Base-by-base conservation (phyloP, 2,888 invertebrate genomes). In the Sarcophaga caerulescens region DNA sequence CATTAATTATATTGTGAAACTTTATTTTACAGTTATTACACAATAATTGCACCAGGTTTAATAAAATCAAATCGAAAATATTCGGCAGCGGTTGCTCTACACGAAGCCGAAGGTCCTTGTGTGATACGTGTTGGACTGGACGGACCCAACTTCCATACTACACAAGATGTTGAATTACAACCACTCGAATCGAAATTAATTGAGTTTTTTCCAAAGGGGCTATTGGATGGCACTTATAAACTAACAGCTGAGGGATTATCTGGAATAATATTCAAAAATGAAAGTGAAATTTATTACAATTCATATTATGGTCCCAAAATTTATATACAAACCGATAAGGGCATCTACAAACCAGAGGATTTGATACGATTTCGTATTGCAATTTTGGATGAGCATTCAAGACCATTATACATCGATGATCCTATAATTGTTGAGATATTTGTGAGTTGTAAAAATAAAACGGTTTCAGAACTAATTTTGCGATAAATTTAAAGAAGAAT, bases 281-380 rank as follows among this genome's bases (percentile, higher is more conserved):
- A 96, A 17, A 96, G 96, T 2, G 94, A 95, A 11, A 92, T 63
- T 14, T 23, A 98, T 71, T 94, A 95, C 70, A 97, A 96, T 35
- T 6, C 6, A 35, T 35, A 96, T 87, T 96, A 98, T 90, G 89
- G 89, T 70, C 87, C 89, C 6, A 97, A 97, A 14, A 95, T 97
- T n/a, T 97, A 98, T 90, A 95, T 98, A 96, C 47, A 47, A 47
- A 47, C 47, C 14, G 47, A 47, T 47, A 47, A 47, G 14, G 47
- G 4, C 47, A 47, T 98, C 87, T 99, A 98, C 93, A 97, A 98
- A 91, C 98, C 98, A 0, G 96, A 96, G 14, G 96, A 96, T 91
- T 95, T 95, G 88, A 96, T 99, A 45, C 95, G 96, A 92, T 98
- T 98, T 93, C 89, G 92, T 11, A 89, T 96, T 11, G 93, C 98